Percentiles rank a stretch among this genome's conserved stretches.
Conservation (phyloP, 2,113 vertebrate species). For the Takifugu flavidus region DNA sequence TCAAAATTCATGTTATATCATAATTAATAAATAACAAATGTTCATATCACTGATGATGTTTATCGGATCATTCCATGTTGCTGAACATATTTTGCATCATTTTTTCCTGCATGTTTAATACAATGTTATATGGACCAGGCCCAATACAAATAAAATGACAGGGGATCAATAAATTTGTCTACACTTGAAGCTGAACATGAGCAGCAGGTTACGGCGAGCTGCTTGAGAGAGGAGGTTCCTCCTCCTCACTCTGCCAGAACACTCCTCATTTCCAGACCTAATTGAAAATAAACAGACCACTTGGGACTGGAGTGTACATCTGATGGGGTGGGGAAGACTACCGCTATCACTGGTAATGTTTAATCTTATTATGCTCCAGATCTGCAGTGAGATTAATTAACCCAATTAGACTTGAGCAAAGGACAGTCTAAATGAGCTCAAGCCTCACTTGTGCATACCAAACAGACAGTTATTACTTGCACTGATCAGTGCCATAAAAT, state of each 20-base stretch:
- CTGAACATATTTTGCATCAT: no score
- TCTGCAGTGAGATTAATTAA: slow-evolving; percentile 70
- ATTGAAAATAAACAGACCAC: slow-evolving; percentile 76
- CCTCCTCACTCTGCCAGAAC: slow-evolving; percentile 47
- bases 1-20: no score
- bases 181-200: slow-evolving; percentile 36
- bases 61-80: no score
- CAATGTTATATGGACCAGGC: no score
- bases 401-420: slow-evolving; percentile 65
- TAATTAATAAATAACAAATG: no score
- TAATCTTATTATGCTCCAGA: slow-evolving; percentile 65
- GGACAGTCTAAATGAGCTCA: slow-evolving; percentile 24
- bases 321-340: slow-evolving; percentile 69
- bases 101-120: no score
- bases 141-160: background rate
- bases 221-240: slow-evolving; percentile 39
- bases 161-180: background rate
- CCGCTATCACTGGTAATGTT: slow-evolving; percentile 50
- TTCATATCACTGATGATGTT: no score
- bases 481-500: slow-evolving; percentile 31
- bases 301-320: slow-evolving; percentile 57
- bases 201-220: slow-evolving; percentile 45
- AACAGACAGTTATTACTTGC: slow-evolving; percentile 47
- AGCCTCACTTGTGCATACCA: slow-evolving; percentile 53
- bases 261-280: slow-evolving; percentile 56